These are phyloP conservation scores for Dorcus parallelipipedus DNA, from an alignment of 2,888 invertebrate genomes.

Conservation along the genomic window DNA sequence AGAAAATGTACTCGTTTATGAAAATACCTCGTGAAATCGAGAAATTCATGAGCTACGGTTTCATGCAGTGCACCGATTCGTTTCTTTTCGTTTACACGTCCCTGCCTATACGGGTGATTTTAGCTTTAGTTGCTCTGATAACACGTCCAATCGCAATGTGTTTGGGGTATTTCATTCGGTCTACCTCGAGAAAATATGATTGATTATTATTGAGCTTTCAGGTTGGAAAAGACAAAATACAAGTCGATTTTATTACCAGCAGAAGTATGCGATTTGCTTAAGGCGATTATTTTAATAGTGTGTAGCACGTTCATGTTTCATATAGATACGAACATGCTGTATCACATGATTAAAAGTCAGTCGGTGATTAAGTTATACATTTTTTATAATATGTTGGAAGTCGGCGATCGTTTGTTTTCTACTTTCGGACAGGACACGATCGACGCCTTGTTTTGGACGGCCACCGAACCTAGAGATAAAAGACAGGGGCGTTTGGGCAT, in stretches of 20 bases:
- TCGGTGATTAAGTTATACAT: constrained; percentile 99
- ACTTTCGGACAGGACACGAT: constrained; percentile 98
- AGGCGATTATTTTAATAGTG: constrained; percentile 81
- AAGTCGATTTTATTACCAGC: constrained; percentile 74
- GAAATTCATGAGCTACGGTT: constrained; percentile 90
- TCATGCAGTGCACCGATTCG: constrained; percentile 95
- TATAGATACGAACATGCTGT: constrained; percentile 96
- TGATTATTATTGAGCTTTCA: constrained; percentile 19
- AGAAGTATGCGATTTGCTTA: constrained; percentile 93
- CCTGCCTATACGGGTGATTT: constrained; percentile 85
- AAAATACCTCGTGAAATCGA: constrained; percentile 91
- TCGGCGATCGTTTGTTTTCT: constrained; percentile 92
- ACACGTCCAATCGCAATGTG: constrained; percentile 71
- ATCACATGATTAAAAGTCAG: constrained; percentile 95
- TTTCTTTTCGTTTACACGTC: constrained; percentile 97
- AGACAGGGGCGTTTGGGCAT: constrained; percentile 82
- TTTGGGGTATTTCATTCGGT: constrained; percentile 58
- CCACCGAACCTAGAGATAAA: constrained; percentile 87
- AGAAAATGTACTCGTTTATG: constrained; percentile 96
- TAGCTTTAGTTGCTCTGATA: constrained; percentile 80
- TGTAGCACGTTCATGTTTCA: constrained; percentile 83
- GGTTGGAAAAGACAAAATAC: constrained; percentile 42
- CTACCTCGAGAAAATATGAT: not conserved
- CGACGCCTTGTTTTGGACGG: constrained; percentile 98
- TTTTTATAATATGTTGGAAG: constrained; percentile 99